Evolutionary conservation across 2,797 vertebrate species (phyloP), one percentile per base, ranked within the genome.

Genomic region (Sternotherus odoratus): DNA sequence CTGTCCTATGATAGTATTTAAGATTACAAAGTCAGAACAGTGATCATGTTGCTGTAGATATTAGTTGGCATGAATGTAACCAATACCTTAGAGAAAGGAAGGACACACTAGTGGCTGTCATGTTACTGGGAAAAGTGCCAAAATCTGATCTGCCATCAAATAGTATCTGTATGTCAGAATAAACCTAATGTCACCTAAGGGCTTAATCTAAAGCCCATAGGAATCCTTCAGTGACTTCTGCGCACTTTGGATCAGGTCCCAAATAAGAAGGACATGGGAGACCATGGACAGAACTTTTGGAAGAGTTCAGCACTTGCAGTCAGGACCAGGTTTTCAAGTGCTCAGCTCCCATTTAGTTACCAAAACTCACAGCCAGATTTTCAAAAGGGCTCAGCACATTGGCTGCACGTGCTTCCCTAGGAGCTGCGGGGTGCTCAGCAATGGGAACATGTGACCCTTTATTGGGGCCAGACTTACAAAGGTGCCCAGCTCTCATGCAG

Each of bases 21-120:
- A 83, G 49, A 2, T 86, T 92, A 60, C 90, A 91, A 79, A 91
- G 5, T 51, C 89, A 77, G 63, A 21, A 8, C 1, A 0, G 77
- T 77, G 80, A 83, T 53, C 5, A 1, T 17, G 26, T 50, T 85
- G 88, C 83, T 88, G 83, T 88, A 82, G 83, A 17, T 88, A 46
- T 85, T 83, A 84, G 63, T 91, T 53, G 78, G 74, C 0, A 4
- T n/a, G 74, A 48, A 49, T 3, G 43, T 82, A 83, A 88, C 88
- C 79, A 93, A 81, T 26, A 60, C 56, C 78, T 91, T 26, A 19
- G 49, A 83, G 66, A 86, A 90, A 88, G 54, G 33, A 88, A 90
- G 78, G 66, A 89, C 75, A 81, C 63, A 63, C 11, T 39, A 66
- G 56, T 60, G 60, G 56, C 77, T 46, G 60, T 46, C 57, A 88